Evolutionary conservation across 2,797 vertebrate species (phyloP).

Genomic region (Lepilemur ruficaudatus): DNA sequence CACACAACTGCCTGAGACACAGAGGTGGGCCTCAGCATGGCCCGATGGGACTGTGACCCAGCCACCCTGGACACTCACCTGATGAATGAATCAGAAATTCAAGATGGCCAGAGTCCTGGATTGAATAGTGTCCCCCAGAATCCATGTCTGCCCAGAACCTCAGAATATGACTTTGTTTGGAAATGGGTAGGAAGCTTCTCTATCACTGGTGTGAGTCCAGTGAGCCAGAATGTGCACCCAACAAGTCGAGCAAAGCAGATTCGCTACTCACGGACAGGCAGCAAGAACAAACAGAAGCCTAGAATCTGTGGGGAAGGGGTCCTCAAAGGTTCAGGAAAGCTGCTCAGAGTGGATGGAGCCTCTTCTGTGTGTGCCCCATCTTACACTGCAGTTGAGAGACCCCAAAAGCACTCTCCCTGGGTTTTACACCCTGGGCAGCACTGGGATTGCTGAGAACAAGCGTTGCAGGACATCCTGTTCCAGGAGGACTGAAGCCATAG

Average conservation of each 20-base stretch:
- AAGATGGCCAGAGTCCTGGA: not conserved
- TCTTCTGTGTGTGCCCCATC: not conserved
- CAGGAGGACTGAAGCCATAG: not conserved
- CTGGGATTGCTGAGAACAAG: not conserved
- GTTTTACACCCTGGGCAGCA: not conserved
- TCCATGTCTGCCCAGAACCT: not conserved
- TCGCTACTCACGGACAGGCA: not conserved
- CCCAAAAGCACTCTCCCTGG: not conserved
- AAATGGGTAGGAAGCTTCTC: not conserved
- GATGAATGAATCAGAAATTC: not conserved
- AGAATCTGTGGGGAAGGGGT: not conserved
- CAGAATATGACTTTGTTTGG: not conserved
- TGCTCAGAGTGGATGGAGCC: not conserved
- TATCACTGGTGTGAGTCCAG: not conserved
- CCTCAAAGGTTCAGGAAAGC: not conserved
- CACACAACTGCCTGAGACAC: not conserved
- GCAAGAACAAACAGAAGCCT: not conserved
- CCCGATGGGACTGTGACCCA: not conserved
- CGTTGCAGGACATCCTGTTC: not conserved
- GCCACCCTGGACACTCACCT: not conserved
- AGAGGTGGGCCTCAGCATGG: not conserved
- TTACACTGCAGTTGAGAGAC: not conserved
- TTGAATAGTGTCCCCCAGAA: not conserved
- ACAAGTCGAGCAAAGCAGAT: not conserved
- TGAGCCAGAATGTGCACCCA: not conserved